Conservation (phyloP, 35 echinoderm and acorn worm species). For the Lytechinus pictus region DNA sequence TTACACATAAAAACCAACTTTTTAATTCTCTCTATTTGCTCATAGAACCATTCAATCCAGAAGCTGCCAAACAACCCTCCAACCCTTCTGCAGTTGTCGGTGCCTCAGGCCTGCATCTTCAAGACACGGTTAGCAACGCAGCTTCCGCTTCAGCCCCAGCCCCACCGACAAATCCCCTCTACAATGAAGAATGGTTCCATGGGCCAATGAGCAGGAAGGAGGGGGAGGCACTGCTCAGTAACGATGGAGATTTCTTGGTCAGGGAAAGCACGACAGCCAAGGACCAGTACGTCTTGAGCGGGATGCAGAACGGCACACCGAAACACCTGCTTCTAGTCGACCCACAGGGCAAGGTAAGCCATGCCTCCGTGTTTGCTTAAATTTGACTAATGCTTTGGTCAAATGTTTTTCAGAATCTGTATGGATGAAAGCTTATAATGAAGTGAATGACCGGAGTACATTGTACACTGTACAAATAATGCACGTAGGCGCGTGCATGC, state of each 20-base stretch:
- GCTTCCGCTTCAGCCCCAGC: background rate
- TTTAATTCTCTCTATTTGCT: background rate
- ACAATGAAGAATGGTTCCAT: conserved; percentile 93
- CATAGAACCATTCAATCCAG: conserved; percentile 43
- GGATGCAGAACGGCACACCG: conserved; percentile 92
- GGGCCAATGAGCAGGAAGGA: conserved; percentile 92
- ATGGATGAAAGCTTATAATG: too few relatives aligned
- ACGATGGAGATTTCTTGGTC: conserved; percentile 96
- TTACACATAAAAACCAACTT: background rate
- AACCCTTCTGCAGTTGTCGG: background rate
- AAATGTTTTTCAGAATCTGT: too few relatives aligned
- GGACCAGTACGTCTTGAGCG: conserved; percentile 98
- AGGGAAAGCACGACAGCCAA: conserved; percentile 92
- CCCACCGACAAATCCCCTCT: conserved; percentile 52
- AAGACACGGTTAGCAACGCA: background rate
- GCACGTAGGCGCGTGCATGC: too few relatives aligned
- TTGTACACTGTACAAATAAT: too few relatives aligned
- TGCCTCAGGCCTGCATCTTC: conserved; percentile 7
- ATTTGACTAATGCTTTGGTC: too few relatives aligned
- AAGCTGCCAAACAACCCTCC: conserved; percentile 37
- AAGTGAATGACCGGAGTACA: too few relatives aligned
- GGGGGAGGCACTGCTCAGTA: conserved; percentile 82
- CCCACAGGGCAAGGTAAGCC: conserved; percentile 92
- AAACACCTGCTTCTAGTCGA: conserved; percentile 96
- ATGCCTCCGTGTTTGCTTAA: background rate